phyloP scores from a whole-genome alignment of 2,888 invertebrate genomes.

The Drosophila cognata region DNA sequence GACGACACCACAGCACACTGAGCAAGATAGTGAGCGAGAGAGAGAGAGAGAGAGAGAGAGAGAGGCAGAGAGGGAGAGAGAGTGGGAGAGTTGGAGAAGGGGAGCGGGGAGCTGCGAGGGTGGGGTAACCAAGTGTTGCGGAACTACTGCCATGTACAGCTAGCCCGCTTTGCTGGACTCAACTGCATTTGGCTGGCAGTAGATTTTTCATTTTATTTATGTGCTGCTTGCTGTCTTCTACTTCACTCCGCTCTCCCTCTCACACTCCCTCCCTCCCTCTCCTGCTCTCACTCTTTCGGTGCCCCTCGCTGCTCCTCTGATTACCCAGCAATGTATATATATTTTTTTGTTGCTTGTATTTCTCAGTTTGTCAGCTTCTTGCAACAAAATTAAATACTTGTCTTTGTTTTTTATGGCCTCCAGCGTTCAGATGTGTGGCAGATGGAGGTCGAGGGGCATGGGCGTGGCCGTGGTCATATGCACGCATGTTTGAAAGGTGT shows the following conservation, averaged over 20 bases:
- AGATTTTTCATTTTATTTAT: conserved; percentile 82
- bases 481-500: conserved; percentile 7
- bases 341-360: conserved; percentile 38
- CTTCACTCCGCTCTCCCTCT: conserved; percentile 6
- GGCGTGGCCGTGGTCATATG: conserved; percentile 36
- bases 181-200: conserved; percentile 78
- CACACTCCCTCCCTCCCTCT: conserved; percentile 1
- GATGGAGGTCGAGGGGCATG: conserved; percentile 13
- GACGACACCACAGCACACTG: conserved; percentile 24
- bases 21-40: background rate
- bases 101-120: background rate
- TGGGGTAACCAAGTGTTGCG: conserved; percentile 55
- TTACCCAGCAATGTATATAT: conserved; percentile 18
- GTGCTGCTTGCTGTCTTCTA: conserved; percentile 56
- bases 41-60: background rate
- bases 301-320: conserved; percentile 14
- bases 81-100: background rate
- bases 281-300: background rate
- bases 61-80: background rate
- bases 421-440: conserved; percentile 5
- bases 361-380: conserved; percentile 66
- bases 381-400: conserved; percentile 81
- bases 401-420: conserved; percentile 64
- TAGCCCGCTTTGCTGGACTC: conserved; percentile 40
- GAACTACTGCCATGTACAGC: conserved; percentile 51